Conservation (phyloP, 2,113 vertebrate species). For the Otis tarda region DNA sequence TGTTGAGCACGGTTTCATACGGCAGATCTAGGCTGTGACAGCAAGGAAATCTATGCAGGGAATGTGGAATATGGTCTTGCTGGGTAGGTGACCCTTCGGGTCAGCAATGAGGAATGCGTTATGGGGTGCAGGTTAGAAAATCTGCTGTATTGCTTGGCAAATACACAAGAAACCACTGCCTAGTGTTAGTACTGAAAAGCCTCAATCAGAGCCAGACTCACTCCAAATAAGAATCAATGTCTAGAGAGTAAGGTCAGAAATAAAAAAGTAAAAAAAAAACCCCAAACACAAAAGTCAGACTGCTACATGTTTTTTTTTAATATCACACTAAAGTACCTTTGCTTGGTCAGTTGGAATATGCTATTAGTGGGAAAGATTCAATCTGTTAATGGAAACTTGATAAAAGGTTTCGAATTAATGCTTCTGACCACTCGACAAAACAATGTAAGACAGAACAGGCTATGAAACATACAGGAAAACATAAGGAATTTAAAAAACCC, state of each 20-base stretch:
- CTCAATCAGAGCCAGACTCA: background rate
- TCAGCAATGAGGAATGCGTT: background rate
- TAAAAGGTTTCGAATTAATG: background rate
- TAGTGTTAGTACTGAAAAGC: background rate
- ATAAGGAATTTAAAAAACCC: background rate
- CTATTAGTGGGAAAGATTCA: background rate
- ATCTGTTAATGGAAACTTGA: background rate
- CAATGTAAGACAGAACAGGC: background rate
- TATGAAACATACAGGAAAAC: background rate
- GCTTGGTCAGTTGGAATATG: background rate
- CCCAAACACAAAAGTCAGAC: background rate
- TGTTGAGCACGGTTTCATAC: background rate
- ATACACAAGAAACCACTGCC: background rate
- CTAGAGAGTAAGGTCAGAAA: background rate
- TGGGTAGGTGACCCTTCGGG: background rate
- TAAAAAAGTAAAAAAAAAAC: background rate
- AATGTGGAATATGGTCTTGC: background rate
- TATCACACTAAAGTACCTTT: background rate
- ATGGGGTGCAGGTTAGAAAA: background rate
- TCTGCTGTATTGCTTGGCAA: background rate
- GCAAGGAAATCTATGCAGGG: background rate
- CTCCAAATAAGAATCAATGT: background rate
- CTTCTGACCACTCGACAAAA: background rate
- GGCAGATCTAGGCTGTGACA: background rate
- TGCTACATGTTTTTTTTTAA: background rate